Evolutionary conservation across 2,797 vertebrate species (phyloP).

Genomic region (Diplodus sargus): DNA sequence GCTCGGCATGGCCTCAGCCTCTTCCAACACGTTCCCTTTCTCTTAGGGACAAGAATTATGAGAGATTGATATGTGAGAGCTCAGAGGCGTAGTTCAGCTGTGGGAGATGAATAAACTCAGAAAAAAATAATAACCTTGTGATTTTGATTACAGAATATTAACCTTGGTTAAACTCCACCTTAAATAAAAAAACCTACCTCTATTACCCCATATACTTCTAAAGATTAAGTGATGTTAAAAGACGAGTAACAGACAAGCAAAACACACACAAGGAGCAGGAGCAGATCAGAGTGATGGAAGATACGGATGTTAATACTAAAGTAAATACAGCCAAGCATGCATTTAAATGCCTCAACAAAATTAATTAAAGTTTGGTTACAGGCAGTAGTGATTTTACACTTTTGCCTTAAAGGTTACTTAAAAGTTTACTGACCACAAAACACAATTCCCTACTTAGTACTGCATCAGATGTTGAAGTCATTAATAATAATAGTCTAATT

Average conservation of each 20-base stretch:
- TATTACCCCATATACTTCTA: no score
- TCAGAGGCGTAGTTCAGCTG: no score
- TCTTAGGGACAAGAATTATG: no score
- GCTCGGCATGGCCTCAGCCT: no score
- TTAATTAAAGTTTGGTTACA: background rate
- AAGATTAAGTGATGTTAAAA: background rate
- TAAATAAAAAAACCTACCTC: no score
- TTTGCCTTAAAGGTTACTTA: no score
- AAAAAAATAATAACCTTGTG: no score
- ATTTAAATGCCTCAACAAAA: background rate
- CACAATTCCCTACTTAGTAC: background rate
- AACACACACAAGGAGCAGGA: background rate
- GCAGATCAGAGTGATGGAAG: background rate
- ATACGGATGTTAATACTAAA: background rate
- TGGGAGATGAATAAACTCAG: no score
- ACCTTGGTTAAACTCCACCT: no score
- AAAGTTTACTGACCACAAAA: background rate
- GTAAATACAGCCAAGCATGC: background rate
- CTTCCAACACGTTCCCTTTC: no score
- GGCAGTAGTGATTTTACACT: background rate
- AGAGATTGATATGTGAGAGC: no score
- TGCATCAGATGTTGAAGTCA: background rate
- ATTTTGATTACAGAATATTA: no score
- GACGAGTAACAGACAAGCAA: background rate
- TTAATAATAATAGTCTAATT: background rate